Conservation (phyloP, 2,113 vertebrate species). For the Aythya baeri region DNA sequence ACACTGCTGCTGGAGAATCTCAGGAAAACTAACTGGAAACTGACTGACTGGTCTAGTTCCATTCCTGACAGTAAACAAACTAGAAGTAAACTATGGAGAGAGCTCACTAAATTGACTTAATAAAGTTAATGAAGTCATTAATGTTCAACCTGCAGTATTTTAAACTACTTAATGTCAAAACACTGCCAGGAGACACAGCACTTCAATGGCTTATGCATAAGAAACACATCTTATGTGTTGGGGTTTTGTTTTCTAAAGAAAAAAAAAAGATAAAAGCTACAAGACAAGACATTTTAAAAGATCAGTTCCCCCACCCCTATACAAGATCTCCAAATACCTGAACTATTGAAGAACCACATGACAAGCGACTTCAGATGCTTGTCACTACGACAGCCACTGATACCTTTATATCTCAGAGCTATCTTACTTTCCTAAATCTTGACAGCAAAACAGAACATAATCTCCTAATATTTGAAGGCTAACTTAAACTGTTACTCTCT, state of each 20-base stretch:
- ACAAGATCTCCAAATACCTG: background rate
- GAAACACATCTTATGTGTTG: background rate
- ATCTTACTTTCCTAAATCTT: background rate
- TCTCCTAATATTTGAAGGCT: background rate
- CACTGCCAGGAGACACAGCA: background rate
- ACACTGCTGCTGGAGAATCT: background rate
- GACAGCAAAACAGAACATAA: background rate
- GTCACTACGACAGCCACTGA: background rate
- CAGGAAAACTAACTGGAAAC: background rate
- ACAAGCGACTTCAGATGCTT: background rate
- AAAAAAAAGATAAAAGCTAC: background rate
- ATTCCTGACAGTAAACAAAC: background rate
- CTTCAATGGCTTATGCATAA: background rate
- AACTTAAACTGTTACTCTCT: background rate
- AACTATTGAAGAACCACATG: background rate
- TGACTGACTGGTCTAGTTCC: background rate
- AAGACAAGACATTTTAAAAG: background rate
- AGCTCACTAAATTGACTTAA: background rate
- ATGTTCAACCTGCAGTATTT: background rate
- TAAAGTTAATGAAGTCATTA: background rate
- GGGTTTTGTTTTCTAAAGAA: background rate
- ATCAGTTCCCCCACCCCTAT: background rate
- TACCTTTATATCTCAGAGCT: fast-evolving
- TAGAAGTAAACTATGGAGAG: background rate
- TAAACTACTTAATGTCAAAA: background rate